Percentiles rank a stretch among this genome's conserved stretches.
Conservation (phyloP, 2,797 vertebrate species). For the Notamacropus eugenii region DNA sequence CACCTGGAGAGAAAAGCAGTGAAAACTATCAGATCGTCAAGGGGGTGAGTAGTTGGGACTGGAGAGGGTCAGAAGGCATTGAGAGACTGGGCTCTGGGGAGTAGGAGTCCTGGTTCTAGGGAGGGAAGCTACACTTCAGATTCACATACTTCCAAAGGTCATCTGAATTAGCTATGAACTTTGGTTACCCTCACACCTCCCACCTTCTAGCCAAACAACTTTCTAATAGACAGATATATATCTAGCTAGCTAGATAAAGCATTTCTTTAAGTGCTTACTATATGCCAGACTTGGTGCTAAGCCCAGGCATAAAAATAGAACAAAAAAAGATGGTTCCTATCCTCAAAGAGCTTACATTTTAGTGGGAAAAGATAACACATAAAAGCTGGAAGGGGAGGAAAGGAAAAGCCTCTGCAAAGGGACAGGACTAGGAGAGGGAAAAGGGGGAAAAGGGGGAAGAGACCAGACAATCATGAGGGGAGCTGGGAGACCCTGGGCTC, state of each 20-base stretch:
- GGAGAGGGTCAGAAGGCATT: not conserved
- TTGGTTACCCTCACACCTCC: not conserved
- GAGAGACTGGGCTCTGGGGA: not conserved
- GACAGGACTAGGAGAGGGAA: not conserved
- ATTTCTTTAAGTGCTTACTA: not conserved
- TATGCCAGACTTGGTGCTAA: not conserved
- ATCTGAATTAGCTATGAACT: not conserved
- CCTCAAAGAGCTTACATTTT: not conserved
- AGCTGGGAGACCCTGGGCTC: not conserved
- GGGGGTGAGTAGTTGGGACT: conserved; percentile 86
- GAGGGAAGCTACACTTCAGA: not conserved
- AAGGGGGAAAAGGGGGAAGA: not conserved
- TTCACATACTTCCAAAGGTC: not conserved
- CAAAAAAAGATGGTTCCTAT: not conserved
- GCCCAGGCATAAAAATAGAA: not conserved
- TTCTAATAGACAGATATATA: not conserved
- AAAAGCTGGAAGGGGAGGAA: not conserved
- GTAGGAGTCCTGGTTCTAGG: not conserved
- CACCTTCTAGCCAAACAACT: not conserved
- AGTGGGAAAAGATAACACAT: not conserved
- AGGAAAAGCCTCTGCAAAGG: not conserved
- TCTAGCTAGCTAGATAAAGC: not conserved
- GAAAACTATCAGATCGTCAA: conserved; percentile 97
- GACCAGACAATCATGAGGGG: not conserved
- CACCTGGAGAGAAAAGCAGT: conserved; percentile 90